A percentile compares a stretch with the other conserved stretches of the same genome.
Evolutionary conservation across 2,888 invertebrate species (phyloP).

Genomic region (Limnephilus marmoratus): DNA sequence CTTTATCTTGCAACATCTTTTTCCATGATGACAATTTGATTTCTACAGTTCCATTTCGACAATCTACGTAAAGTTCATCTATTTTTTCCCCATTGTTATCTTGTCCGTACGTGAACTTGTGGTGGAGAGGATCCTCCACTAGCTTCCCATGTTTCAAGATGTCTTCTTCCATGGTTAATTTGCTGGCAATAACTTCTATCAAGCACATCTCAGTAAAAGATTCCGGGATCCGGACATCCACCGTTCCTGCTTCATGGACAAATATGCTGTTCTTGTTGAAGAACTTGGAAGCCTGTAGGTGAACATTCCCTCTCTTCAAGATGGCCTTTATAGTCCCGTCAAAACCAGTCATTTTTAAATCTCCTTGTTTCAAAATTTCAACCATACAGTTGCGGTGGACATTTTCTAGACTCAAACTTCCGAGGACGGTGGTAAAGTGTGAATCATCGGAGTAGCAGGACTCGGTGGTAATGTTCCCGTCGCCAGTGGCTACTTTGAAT

Average conservation of each 20-base stretch:
- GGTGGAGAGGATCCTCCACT: slow-evolving; percentile 75
- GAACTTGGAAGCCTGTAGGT: slow-evolving; percentile 74
- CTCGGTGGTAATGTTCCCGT: slow-evolving; percentile 73
- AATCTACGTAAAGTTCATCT: slow-evolving; percentile 75
- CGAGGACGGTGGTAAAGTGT: slow-evolving; percentile 75
- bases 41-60: slow-evolving; percentile 76
- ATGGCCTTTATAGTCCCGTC: slow-evolving; percentile 74
- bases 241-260: slow-evolving; percentile 76
- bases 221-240: slow-evolving; percentile 73
- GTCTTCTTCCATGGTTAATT: slow-evolving; percentile 75
- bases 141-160: slow-evolving; percentile 74
- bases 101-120: slow-evolving; percentile 72
- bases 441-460: slow-evolving; percentile 76
- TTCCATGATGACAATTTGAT: slow-evolving; percentile 71
- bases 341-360: slow-evolving; percentile 74
- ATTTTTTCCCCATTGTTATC: slow-evolving; percentile 70
- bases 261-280: slow-evolving; percentile 76
- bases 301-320: slow-evolving; percentile 75
- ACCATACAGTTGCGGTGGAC: slow-evolving; percentile 73
- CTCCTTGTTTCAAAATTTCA: slow-evolving; percentile 75
- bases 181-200: slow-evolving; percentile 76
- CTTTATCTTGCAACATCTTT: slow-evolving; percentile 56
- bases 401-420: slow-evolving; percentile 72
- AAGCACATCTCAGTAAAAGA: slow-evolving; percentile 74
- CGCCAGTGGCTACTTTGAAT: slow-evolving; percentile 73